Base-by-base conservation (phyloP, 2,113 vertebrate genomes). In the Oryzias woworae region DNA sequence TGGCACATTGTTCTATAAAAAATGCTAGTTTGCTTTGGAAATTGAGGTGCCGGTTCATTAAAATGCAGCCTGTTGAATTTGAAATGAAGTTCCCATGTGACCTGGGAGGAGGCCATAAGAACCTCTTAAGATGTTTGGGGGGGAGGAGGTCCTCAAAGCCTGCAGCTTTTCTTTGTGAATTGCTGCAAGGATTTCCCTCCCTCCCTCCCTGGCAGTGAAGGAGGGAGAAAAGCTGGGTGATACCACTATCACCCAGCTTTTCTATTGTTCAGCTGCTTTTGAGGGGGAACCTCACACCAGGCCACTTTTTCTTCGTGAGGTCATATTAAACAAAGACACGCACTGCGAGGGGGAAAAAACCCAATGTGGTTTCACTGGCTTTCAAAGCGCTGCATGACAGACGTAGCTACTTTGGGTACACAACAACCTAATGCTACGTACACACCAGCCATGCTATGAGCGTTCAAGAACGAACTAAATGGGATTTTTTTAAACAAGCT, bases 41-140 rank as follows among this genome's bases (percentile, higher is more conserved):
- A 81, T 77, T 57, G 85, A 83, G 73, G 71, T 78, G 49, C 58
- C 73, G 77, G 62, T 89, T 87, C 81, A 88, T 87, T 84, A 89
- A 80, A 69, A 71, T 41, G 46, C 48, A 62, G 71, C 62, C 66
- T 84, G 85, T 80, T 84, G 66, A 87, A 84, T 84, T 85, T 59
- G 62, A 84, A 71, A 76, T 73, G 58, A 58, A 62, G 70, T 53
- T 85, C 77, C 81, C 79, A 62, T 67, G 81, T 69, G 84, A 80
- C 57, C 55, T 31, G 15, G 47, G 72, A 63, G 41, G 63, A 72
- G 31, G 58, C 69, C 7, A 65, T 46, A 62, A 24, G 48, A 76
- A 51, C 41, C 65, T 31, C 18, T 26, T 55, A 47, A 54, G 69
- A 75, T 3, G 0, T 36, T 36, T 7, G 31, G 31, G 60, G 57